Evolutionary conservation across 64 coral and sea anemone genomes (phyloP).

Genomic region (Montipora sp.): DNA sequence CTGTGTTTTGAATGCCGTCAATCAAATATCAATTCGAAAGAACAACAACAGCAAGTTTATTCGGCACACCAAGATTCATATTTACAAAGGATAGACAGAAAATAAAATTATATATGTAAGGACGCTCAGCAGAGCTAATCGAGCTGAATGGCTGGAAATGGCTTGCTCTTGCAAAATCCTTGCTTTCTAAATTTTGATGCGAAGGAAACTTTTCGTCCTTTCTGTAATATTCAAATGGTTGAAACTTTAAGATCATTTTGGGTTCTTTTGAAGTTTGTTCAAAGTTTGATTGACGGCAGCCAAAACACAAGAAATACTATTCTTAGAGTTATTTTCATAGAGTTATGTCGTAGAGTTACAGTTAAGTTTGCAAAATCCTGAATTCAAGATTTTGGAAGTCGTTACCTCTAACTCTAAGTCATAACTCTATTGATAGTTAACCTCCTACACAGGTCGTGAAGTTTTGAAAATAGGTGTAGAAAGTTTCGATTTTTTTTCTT

Average conservation of each 20-base stretch:
- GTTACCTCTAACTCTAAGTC: too few relatives aligned
- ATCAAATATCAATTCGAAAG: not conserved
- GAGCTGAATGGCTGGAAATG: not conserved
- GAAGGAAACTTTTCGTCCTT: not conserved
- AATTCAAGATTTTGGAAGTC: too few relatives aligned
- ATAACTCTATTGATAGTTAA: too few relatives aligned
- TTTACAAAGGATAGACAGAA: not conserved
- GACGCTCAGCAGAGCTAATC: not conserved
- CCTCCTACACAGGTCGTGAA: too few relatives aligned
- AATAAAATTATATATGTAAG: not conserved
- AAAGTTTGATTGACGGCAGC: too few relatives aligned
- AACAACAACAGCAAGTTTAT: not conserved
- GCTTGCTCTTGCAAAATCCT: not conserved
- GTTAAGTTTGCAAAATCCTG: too few relatives aligned
- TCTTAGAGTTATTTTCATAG: too few relatives aligned
- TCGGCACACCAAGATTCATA: not conserved
- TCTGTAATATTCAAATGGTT: not conserved
- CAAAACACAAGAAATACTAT: too few relatives aligned
- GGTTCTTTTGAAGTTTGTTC: not conserved
- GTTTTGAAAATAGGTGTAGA: too few relatives aligned
- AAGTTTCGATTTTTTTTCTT: too few relatives aligned
- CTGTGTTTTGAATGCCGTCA: not conserved
- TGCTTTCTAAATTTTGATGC: not conserved
- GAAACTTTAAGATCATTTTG: not conserved
- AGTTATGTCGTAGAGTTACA: too few relatives aligned